Evolutionary conservation across 2,113 vertebrate species (phyloP).

Genomic region (Thamnophis sirtalis): DNA sequence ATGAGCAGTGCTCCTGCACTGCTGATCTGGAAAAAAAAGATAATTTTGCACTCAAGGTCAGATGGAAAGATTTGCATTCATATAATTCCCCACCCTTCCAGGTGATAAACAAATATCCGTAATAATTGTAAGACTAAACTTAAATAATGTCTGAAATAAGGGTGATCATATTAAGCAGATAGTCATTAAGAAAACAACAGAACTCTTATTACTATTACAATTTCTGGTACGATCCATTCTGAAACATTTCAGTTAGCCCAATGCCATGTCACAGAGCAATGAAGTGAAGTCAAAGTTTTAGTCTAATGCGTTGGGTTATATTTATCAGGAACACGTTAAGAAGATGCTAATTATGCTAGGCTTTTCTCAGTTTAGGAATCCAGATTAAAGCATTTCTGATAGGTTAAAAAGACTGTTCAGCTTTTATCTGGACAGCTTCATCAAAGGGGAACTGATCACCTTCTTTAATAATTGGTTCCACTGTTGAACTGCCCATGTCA

Average conservation of each 20-base stretch:
- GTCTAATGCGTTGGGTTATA: background rate
- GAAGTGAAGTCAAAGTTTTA: background rate
- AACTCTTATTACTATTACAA: background rate
- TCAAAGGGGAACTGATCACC: background rate
- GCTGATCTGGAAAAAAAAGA: constrained; percentile 15
- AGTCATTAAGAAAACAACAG: background rate
- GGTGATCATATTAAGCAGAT: background rate
- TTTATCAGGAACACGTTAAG: background rate
- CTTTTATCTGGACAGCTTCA: background rate
- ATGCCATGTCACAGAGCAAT: background rate
- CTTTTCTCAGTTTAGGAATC: background rate
- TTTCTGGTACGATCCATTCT: background rate
- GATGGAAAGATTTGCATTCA: constrained; percentile 24
- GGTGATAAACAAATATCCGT: background rate
- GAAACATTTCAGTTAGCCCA: background rate
- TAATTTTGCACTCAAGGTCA: background rate
- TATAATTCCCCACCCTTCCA: constrained; percentile 16
- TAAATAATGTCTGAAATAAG: background rate
- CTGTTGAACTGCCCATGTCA: background rate
- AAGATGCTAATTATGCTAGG: background rate
- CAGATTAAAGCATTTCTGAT: background rate
- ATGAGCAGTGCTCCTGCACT: constrained; percentile 30
- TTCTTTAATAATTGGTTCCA: background rate
- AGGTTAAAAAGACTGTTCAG: background rate
- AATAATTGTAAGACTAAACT: background rate